These are phyloP conservation scores for Elgaria multicarinata DNA, from an alignment of 2,113 vertebrate species.

Conservation along the genomic window DNA sequence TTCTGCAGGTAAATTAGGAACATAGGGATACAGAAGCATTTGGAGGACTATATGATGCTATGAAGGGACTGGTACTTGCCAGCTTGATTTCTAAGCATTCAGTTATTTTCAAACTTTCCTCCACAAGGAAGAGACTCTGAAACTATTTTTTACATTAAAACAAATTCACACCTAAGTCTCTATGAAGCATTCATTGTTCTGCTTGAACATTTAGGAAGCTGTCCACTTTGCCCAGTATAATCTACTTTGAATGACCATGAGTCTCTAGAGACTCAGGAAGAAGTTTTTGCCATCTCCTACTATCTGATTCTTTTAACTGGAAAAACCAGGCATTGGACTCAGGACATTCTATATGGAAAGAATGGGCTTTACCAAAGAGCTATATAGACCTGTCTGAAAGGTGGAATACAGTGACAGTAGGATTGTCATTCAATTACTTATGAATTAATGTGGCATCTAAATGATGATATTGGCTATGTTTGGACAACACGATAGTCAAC, in stretches of 20 bases:
- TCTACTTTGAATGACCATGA: background rate
- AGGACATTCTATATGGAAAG: background rate
- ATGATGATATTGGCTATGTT: too few species aligned
- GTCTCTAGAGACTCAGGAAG: background rate
- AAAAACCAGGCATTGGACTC: background rate
- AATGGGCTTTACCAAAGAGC: background rate
- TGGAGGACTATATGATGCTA: background rate
- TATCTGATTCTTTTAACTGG: background rate
- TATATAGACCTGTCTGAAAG: background rate
- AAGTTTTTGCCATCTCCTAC: background rate
- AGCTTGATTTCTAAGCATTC: background rate
- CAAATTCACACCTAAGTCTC: background rate
- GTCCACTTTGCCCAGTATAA: background rate
- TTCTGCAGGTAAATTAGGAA: background rate
- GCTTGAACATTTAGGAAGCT: background rate
- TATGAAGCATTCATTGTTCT: background rate
- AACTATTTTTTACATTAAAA: background rate
- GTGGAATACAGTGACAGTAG: background rate
- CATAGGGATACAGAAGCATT: background rate
- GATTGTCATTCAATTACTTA: background rate
- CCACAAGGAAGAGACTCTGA: background rate
- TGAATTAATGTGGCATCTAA: background rate
- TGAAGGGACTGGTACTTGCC: background rate
- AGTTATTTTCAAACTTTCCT: background rate
- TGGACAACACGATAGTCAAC: too few species aligned